Percentiles rank a stretch among this genome's conserved stretches.
phyloP scores from a whole-genome alignment of 2,797 vertebrate genomes.

The Dendrocincla tyrannina region DNA sequence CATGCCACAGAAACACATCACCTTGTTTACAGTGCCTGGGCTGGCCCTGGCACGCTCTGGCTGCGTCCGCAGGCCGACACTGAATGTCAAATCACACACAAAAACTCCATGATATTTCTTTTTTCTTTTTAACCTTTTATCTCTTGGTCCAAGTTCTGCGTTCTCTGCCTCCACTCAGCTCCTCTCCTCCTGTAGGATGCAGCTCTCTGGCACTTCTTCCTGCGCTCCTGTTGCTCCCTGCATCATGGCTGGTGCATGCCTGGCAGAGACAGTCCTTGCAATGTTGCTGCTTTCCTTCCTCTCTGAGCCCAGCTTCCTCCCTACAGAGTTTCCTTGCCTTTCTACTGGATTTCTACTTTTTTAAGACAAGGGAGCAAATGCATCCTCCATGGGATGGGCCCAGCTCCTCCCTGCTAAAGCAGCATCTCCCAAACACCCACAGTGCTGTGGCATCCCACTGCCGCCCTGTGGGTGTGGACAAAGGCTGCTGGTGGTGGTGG shows the following conservation, averaged over 20 bases:
- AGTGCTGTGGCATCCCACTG: accelerated
- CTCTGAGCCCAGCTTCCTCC: neutral
- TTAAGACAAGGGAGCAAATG: neutral
- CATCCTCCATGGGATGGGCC: neutral
- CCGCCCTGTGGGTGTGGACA: neutral
- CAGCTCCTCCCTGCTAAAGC: neutral
- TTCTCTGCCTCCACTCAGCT: neutral
- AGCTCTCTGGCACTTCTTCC: neutral
- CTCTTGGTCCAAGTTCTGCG: neutral
- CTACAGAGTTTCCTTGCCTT: neutral
- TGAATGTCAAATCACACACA: conserved; percentile 20
- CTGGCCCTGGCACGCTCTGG: neutral
- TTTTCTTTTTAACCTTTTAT: neutral
- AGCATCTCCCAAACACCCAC: accelerated
- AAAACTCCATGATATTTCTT: neutral
- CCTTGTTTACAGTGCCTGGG: conserved; percentile 46
- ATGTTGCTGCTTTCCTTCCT: neutral
- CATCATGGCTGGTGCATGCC: neutral
- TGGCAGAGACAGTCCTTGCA: accelerated
- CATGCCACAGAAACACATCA: neutral
- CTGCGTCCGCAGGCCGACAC: neutral
- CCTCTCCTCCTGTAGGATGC: neutral
- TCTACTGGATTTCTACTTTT: neutral
- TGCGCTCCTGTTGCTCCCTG: neutral
- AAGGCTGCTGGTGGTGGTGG: neutral